phyloP scores from a whole-genome alignment of 2,113 vertebrate genomes.

The Podarcis cretensis region DNA sequence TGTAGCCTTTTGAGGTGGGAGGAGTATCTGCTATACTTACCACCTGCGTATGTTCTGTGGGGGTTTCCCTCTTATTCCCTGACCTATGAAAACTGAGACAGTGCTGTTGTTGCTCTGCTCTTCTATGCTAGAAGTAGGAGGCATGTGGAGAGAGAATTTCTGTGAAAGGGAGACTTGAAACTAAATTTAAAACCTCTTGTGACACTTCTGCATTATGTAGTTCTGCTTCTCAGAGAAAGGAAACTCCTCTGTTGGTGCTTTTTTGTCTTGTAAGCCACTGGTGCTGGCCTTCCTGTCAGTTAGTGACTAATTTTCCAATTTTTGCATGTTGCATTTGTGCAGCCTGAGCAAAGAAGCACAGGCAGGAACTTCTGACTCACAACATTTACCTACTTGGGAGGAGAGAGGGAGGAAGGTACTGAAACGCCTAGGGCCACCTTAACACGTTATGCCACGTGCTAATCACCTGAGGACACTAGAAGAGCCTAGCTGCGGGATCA shows the following conservation, averaged over 20 bases:
- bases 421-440: neutral
- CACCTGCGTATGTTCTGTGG: neutral
- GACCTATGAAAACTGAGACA: neutral
- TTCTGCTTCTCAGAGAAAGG: neutral
- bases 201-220: no score
- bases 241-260: neutral
- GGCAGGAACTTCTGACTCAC: neutral
- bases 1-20: neutral
- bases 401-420: neutral
- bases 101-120: neutral
- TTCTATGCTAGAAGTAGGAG: neutral
- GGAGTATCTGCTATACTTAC: no score
- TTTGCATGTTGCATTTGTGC: neutral
- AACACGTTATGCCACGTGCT: neutral
- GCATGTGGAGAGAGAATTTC: neutral
- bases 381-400: neutral
- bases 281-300: constrained; percentile 10
- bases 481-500: no score
- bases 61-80: neutral
- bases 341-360: no score
- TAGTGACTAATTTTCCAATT: constrained; percentile 29
- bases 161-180: neutral
- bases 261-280: neutral
- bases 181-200: no score
- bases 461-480: no score